These are phyloP conservation scores for Aplodontia rufa DNA, from an alignment of 2,113 vertebrate genomes.

Conservation along the genomic window DNA sequence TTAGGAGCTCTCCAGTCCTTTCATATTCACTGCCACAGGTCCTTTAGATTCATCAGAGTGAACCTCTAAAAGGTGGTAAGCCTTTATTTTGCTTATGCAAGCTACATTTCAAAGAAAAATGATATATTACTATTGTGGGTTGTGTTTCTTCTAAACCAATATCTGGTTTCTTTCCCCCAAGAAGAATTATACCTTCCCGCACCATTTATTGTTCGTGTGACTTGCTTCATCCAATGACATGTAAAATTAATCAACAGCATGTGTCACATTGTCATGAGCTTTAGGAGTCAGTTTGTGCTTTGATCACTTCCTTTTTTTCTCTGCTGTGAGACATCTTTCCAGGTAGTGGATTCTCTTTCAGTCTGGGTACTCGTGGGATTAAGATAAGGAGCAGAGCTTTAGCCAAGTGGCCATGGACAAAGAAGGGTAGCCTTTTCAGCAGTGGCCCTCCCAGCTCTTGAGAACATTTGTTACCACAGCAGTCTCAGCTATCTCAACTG, in stretches of 20 bases:
- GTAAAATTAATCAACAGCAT: not conserved
- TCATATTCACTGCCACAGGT: not conserved
- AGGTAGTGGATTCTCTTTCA: not conserved
- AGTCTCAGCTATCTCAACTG: not conserved
- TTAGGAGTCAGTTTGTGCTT: not conserved
- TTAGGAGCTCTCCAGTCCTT: not conserved
- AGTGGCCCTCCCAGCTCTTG: not conserved
- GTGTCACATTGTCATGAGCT: not conserved
- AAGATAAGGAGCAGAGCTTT: not conserved
- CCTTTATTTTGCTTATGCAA: not conserved
- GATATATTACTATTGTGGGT: not conserved
- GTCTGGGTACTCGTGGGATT: not conserved
- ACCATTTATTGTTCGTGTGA: not conserved
- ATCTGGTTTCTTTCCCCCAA: not conserved
- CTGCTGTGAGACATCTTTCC: not conserved
- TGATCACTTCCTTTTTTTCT: not conserved
- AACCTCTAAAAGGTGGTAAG: not conserved
- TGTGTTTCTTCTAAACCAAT: not conserved
- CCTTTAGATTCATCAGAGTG: not conserved
- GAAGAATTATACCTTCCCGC: not conserved
- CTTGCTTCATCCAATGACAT: not conserved
- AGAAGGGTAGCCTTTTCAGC: not conserved
- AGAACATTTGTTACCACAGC: not conserved
- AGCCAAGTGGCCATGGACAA: rapidly evolving
- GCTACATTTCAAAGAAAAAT: not conserved